Conservation (phyloP, 2,888 invertebrate species). For the Criorhina ranunculi region DNA sequence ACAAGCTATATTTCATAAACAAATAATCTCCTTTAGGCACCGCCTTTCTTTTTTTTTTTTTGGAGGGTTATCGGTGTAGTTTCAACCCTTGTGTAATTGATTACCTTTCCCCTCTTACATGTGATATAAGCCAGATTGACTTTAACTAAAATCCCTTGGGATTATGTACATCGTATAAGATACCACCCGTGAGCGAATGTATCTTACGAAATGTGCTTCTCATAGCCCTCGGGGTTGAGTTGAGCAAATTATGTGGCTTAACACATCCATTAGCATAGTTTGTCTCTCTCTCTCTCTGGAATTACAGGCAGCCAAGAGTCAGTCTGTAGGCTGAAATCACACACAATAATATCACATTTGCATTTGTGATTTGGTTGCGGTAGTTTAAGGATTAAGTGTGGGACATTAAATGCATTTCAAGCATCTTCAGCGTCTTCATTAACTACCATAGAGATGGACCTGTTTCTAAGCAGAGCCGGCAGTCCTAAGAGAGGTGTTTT, state of each 20-base stretch:
- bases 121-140: slow-evolving; percentile 15
- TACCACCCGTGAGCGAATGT: neutral
- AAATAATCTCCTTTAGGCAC: too few species aligned
- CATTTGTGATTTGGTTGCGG: slow-evolving; percentile 48
- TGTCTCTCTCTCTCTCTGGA: slow-evolving; percentile 1
- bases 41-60: too few species aligned
- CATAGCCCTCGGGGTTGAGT: slow-evolving; percentile 33
- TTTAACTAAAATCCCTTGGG: slow-evolving; percentile 3
- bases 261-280: slow-evolving; percentile 53
- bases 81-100: slow-evolving; percentile 8
- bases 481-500: neutral
- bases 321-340: slow-evolving; percentile 11
- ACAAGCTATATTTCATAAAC: slow-evolving; percentile 15
- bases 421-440: neutral
- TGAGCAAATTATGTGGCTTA: slow-evolving; percentile 51
- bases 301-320: too few species aligned
- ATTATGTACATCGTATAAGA: neutral
- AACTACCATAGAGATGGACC: neutral
- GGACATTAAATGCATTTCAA: slow-evolving; percentile 54
- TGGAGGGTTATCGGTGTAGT: neutral
- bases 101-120: neutral
- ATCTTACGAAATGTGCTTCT: slow-evolving; percentile 9
- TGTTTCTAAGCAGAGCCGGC: neutral
- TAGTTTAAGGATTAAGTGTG: slow-evolving; percentile 40
- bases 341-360: slow-evolving; percentile 30